Base-by-base conservation (phyloP, 2,888 invertebrate species). In the Silvanus unidentatus region DNA sequence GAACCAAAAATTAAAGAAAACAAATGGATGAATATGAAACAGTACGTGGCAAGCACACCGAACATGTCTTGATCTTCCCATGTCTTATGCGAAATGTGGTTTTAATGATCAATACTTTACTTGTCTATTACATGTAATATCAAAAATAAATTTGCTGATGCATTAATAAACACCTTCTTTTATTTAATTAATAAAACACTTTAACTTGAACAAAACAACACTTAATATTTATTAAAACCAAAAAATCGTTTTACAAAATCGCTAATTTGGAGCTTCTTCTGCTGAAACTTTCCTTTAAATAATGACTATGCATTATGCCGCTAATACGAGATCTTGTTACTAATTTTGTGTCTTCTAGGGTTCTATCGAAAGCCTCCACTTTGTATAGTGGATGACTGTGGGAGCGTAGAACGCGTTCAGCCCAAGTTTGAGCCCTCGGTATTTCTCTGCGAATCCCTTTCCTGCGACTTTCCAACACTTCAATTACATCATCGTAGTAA, bases 401-500 rank as follows among this genome's bases (percentile, higher is more conserved):
- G 11, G 82, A 81, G 57, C 86, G 76, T 45, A 87, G 76, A 28
- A 81, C 81, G 42, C 88, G 78, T 68, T 88, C 88, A 42, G 83
- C 84, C 88, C 88, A 88, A 16, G 86, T 86, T 70, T 88, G 86
- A 11, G 88, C 80, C 40, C 81, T 75, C 3, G 88, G 88, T 51
- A 76, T 75, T 58, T 86, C 85, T 38, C 81, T 77, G 40, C 65
- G 48, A 34, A 63, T 49, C 1, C 88, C 88, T 52, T 76, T 75
- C 70, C 82, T 79, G 54, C 86, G 78, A 60, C 81, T 78, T 66
- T 88, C 82, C 69, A 88, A 69, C 71, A 82, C 88, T 62, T 82
- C 80, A 68, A 88, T 84, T 44, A 86, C 80, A 65, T 88, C 87
- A 65, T 88, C 81, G 68, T 88, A 88, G 68, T 88, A 88, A 72